Evolutionary conservation across 2,888 invertebrate species (phyloP), one percentile per base, ranked within the genome.

Genomic region (Drosophila mulleri): DNA sequence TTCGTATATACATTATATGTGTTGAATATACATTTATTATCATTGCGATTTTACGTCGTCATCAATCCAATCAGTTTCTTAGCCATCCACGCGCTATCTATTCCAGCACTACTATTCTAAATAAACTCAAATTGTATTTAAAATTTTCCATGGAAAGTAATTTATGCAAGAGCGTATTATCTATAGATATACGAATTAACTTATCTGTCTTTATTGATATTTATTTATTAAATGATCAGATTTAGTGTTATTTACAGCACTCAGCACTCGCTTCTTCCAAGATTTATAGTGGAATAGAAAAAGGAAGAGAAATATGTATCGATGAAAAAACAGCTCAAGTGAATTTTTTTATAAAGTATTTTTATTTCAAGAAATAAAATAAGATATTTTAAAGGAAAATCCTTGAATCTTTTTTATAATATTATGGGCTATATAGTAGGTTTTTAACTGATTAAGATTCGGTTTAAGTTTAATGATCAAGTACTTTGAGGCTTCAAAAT

Each of bases 111-210:
- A n/a, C 11, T 16, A 8, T 6, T 23, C 6, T 18, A 42, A 35
- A 53, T 32, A 32, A 35, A 23, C 16, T 32, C 12, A 35, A 35
- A 44, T 35, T 8, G 12, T 8, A 42, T n/a, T 12, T 12, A 18
- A 57, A 63, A 45, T 23, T 45, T 45, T 62, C 62, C 44, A 57
- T 52, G 0, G 18, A 26, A 37, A 57, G 23, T 8, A 23, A 42
- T 8, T 12, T 12, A 20, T 16, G 32, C 20, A 9, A 11, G 3
- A 26, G 37, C 18, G 6, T 23, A 41, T 18, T 23, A 41, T 26
- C 37, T 48, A 48, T n/a, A n/a, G 47, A 11, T 26, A 47, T 47
- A 44, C 5, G 12, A 12, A 18, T 44, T 20, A 12, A 44, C 1
- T 20, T 12, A 20, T 44, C 2, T 44, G 6, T 26, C 2, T 42